phyloP scores from a whole-genome alignment of 2,113 vertebrate species.

The Upupa epops region DNA sequence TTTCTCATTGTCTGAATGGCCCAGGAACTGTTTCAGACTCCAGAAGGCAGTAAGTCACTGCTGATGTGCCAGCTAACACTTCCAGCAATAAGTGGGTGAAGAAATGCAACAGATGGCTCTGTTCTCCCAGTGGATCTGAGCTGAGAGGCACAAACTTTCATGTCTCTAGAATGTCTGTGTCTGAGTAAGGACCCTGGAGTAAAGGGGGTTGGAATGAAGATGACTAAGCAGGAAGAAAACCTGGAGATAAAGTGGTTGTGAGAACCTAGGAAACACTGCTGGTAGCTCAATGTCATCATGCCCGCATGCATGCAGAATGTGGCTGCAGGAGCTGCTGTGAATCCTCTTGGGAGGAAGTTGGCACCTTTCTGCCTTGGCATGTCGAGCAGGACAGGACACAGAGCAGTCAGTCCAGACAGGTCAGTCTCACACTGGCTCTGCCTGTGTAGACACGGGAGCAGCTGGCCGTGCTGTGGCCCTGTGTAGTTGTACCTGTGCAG shows the following conservation, averaged over 20 bases:
- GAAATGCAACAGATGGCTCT: accelerated
- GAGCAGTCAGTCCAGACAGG: too few relatives aligned
- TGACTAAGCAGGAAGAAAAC: neutral
- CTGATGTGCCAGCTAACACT: neutral
- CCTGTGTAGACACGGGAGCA: accelerated
- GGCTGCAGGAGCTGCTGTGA: neutral
- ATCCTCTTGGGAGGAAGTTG: neutral
- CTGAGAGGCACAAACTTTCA: neutral
- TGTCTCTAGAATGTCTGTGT: neutral
- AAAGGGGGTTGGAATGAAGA: neutral
- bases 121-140: neutral
- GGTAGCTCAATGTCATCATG: neutral
- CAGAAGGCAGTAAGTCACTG: neutral
- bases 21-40: neutral
- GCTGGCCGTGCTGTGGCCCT: too few relatives aligned
- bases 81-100: neutral
- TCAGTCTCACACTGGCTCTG: neutral
- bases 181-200: neutral
- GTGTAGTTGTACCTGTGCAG: neutral
- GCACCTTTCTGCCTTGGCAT: too few relatives aligned
- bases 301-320: neutral
- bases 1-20: neutral
- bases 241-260: neutral
- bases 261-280: neutral
- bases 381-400: too few relatives aligned